A percentile compares a stretch with the other conserved stretches of the same genome.
Evolutionary conservation across 2,113 vertebrate species (phyloP).

Genomic region (Hystrix brachyura): DNA sequence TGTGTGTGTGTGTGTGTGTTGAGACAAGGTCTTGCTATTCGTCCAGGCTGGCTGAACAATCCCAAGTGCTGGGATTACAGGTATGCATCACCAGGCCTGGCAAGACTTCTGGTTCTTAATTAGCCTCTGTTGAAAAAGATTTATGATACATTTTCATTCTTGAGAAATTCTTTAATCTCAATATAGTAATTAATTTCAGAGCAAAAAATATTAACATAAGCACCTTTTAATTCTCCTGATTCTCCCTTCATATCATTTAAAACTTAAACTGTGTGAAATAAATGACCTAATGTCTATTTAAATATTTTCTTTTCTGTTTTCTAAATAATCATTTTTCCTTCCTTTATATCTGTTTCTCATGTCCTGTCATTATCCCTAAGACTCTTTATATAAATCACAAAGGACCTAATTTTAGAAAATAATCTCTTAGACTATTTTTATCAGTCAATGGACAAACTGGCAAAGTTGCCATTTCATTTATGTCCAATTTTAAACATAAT

Average conservation of each 20-base stretch:
- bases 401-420: conserved; percentile 61
- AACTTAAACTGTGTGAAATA: not conserved
- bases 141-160: conserved; percentile 16
- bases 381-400: conserved; percentile 31
- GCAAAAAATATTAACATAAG: not conserved
- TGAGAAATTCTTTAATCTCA: conserved; percentile 18
- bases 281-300: not conserved
- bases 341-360: not conserved
- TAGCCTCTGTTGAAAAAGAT: conserved; percentile 26
- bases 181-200: conserved; percentile 1
- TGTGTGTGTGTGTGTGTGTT: not conserved
- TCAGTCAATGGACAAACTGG: not conserved
- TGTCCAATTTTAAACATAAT: conserved; percentile 20
- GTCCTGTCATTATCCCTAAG: not conserved
- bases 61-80: too few species aligned
- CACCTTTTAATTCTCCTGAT: not conserved
- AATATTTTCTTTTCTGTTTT: not conserved
- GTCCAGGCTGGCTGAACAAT: too few species aligned
- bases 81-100: too few species aligned
- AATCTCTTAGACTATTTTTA: not conserved
- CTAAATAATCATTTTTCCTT: not conserved
- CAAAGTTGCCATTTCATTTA: not conserved
- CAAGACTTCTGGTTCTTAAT: not conserved
- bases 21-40: not conserved
- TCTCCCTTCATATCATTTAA: not conserved